Evolutionary conservation across 2,888 invertebrate species (phyloP).

Genomic region (Philonicus albiceps): DNA sequence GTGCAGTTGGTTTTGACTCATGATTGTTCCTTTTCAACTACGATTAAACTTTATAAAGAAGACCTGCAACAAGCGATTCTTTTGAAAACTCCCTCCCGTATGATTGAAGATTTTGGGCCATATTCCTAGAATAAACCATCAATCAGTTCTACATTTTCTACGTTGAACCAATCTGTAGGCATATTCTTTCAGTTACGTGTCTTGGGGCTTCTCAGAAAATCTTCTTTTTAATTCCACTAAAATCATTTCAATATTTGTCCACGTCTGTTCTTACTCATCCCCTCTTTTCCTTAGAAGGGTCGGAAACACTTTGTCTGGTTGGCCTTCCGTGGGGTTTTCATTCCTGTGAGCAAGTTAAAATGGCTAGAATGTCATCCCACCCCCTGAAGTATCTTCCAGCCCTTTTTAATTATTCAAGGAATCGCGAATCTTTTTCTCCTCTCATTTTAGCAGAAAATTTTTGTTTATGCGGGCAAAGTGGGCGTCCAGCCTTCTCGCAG

Average conservation of each 20-base stretch:
- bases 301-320: neutral
- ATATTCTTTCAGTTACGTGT: neutral
- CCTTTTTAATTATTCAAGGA: constrained; percentile 37
- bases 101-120: neutral
- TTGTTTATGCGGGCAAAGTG: constrained; percentile 8
- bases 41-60: neutral
- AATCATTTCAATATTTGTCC: neutral
- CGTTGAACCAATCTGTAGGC: neutral
- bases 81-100: neutral
- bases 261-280: neutral
- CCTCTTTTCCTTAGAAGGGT: neutral
- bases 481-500: neutral
- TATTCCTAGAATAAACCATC: neutral
- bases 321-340: neutral
- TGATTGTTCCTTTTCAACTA: neutral
- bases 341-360: constrained; percentile 15
- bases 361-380: neutral
- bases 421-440: constrained; percentile 20
- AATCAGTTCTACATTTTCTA: neutral
- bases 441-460: neutral
- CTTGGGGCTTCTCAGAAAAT: neutral
- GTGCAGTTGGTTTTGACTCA: neutral
- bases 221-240: neutral
- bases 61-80: neutral
- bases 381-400: neutral